A percentile compares a stretch with the other conserved stretches of the same genome.
These are phyloP conservation scores for Loripinus fragilis DNA, from an alignment of 2,888 invertebrate species.

Conservation along the genomic window DNA sequence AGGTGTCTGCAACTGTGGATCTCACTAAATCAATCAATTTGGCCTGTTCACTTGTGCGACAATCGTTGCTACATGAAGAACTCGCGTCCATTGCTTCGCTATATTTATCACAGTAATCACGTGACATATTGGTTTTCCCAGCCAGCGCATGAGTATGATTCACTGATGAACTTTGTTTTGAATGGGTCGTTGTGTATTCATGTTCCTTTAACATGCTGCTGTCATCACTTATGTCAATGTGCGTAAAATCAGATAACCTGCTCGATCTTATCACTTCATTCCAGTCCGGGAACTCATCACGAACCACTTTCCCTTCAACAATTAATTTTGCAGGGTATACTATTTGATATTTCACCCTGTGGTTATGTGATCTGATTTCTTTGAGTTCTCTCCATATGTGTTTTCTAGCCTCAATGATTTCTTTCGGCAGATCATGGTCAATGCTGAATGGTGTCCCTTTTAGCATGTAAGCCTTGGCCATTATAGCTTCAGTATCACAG, in stretches of 20 bases:
- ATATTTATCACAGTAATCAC: not conserved
- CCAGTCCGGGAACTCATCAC: constrained; percentile 24
- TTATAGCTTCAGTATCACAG: not conserved
- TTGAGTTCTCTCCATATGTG: constrained; percentile 1
- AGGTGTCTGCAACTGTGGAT: too few relatives aligned
- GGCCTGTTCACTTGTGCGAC: too few relatives aligned
- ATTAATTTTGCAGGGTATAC: constrained; percentile 22
- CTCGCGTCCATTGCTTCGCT: not conserved
- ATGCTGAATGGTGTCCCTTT: not conserved
- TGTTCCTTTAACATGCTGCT: too few relatives aligned
- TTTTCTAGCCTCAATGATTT: constrained; percentile 12
- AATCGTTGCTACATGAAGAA: too few relatives aligned
- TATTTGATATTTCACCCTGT: not conserved
- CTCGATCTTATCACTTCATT: not conserved
- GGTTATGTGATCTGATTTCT: not conserved
- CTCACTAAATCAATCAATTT: too few relatives aligned
- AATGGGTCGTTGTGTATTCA: too few relatives aligned
- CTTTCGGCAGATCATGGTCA: not conserved
- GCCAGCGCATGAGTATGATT: too few relatives aligned
- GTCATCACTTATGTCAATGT: too few relatives aligned
- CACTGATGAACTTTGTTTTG: too few relatives aligned
- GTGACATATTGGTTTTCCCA: not conserved
- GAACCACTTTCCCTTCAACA: not conserved
- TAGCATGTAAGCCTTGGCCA: not conserved
- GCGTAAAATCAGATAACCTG: not conserved